Evolutionary conservation across 1,140 invertebrate genomes (phyloP), one percentile per base, ranked within the genome.

Genomic region (Drosophila subobscura): DNA sequence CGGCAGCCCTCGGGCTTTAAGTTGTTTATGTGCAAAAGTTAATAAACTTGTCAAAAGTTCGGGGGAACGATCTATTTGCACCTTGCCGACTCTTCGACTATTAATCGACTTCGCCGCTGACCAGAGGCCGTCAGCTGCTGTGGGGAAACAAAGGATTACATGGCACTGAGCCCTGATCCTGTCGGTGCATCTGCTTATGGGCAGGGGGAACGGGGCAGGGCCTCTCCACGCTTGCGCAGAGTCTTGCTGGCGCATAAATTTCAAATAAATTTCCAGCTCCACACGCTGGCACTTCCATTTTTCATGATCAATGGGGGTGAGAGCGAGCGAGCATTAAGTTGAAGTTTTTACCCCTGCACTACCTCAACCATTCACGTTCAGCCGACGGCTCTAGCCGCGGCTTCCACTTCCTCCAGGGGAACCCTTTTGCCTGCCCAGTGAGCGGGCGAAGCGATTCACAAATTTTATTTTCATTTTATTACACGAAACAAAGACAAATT

Each of bases 401-500:
- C 64, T 86, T 68, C 72, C 78, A n/a, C 16, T 20, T 51, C 67
- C 72, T 73, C 65, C 64, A 59, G 61, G 60, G 46, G 33, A 50
- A 61, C 53, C 58, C 51, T 52, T 58, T 65, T 45, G 25, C 50
- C 37, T 16, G 54, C 27, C 58, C 45, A 72, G 59, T 22, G 63
- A 33, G 65, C 50, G 64, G 49, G 49, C 27, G 27, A 68, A 68
- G 68, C 71, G 63, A 78, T 88, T 81, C 78, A 83, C 75, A 77
- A 77, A 79, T 88, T 90, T 89, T 77, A 89, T 79, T 84, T 89
- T 79, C 77, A 70, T 89, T 89, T 89, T 86, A 89, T 89, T 89
- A 90, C 86, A 89, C 64, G 86, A 80, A 80, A 89, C 83, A 86
- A 89, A 89, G 85, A 89, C 85, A 89, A 89, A 89, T 89, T 89